These are phyloP conservation scores for Leptinotarsa tumamoca DNA, from an alignment of 2,888 invertebrate genomes.

Conservation along the genomic window DNA sequence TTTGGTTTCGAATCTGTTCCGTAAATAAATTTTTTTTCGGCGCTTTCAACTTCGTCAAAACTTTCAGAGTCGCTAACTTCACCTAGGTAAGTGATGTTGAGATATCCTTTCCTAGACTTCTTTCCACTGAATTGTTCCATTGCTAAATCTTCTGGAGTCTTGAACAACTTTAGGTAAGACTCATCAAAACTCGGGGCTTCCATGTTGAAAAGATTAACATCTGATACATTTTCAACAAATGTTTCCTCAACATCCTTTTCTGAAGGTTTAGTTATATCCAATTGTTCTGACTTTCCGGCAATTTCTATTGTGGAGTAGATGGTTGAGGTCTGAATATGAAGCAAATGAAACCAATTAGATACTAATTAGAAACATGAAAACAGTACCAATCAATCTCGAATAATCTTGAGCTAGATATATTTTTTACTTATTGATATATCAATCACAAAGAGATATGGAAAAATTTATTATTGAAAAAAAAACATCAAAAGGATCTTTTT, in stretches of 20 bases:
- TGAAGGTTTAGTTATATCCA: slow-evolving; percentile 44
- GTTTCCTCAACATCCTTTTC: slow-evolving; percentile 41
- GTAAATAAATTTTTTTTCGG: neutral
- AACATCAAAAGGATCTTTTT: too few relatives aligned
- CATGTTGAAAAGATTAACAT: slow-evolving; percentile 48
- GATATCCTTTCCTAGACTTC: slow-evolving; percentile 32
- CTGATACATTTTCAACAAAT: slow-evolving; percentile 38
- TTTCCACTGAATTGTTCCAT: slow-evolving; percentile 51
- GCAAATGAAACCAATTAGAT: neutral
- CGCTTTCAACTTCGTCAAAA: slow-evolving; percentile 26
- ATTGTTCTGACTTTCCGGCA: slow-evolving; percentile 45
- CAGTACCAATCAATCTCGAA: neutral
- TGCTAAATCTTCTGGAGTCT: slow-evolving; percentile 50
- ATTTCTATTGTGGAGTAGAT: slow-evolving; percentile 41
- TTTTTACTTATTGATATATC: too few relatives aligned
- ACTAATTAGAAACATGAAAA: neutral
- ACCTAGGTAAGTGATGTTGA: slow-evolving; percentile 40
- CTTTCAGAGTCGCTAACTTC: slow-evolving; percentile 43
- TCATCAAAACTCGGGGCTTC: slow-evolving; percentile 45
- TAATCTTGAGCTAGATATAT: too few relatives aligned
- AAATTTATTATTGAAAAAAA: too few relatives aligned
- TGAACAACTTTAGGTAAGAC: slow-evolving; percentile 47
- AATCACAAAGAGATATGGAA: neutral
- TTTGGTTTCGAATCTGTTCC: slow-evolving; percentile 42
- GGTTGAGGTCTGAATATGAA: slow-evolving; percentile 3